Base-by-base conservation (phyloP, 2,113 vertebrate species). In the Promerops cafer region DNA sequence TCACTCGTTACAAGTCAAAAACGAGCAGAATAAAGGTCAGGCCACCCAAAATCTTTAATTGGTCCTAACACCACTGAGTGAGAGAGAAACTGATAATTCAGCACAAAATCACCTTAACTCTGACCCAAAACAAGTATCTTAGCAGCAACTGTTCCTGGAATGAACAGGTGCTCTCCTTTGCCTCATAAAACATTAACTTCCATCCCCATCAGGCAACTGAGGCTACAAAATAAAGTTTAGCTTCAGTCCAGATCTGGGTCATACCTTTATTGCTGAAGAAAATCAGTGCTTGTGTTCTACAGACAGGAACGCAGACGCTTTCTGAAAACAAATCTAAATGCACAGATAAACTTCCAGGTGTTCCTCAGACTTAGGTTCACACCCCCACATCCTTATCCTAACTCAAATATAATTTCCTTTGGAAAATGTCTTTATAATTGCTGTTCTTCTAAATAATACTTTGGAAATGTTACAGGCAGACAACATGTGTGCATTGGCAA, bases 171-270 rank as follows among this genome's bases (percentile, higher is more conserved):
- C 72, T 64, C 30, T 93, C 57, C 78, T 89, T 76, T 90, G 40
- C 70, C 78, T 87, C 70, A 83, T 80, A 69, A 97, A 95, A 95
- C 84, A 87, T 95, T 96, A 94, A 93, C 87, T 93, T 76, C 40
- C 47, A 85, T 45, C 37, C 26, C 37, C 70, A 76, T 17, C 37
- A 42, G 65, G 65, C 70, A 94, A 60, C 1, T 78, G 13, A 89
- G n/a, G 44, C 33, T 60, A 56, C 56, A 72, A 89, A 90, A 93
- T 53, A 44, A 64, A 84, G 83, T 72, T 79, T 49, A 95, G 89
- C 57, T 76, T 95, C 66, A 80, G 50, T 45, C 45, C 37, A 70
- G 78, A 71, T 45, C 35, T 30, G 11, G 47, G 35, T 60, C 40
- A 76, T 52, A 50, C 16, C 23, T 69, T 85, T 10, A 79, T 1